Evolutionary conservation across 1,140 invertebrate species (phyloP), one percentile per base, ranked within the genome.

Genomic region (Plectus sambesii): DNA sequence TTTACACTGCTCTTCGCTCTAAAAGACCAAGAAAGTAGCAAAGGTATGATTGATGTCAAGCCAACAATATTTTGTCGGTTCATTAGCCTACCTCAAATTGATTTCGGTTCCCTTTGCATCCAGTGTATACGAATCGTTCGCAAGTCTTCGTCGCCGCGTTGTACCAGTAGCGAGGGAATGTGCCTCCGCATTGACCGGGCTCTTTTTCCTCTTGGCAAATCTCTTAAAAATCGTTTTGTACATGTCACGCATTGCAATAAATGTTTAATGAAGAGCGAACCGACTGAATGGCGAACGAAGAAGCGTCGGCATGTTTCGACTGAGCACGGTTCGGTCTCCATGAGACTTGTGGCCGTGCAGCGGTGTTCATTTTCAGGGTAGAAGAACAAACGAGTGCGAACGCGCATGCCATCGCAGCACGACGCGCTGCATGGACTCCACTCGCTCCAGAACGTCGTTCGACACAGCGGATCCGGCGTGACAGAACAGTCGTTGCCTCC

Each of bases 351-450:
- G 41, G 51, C 56, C 30, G 65, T 53, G 37, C 64, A 67, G 33
- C 60, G 61, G 3, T 67, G 55, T 41, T 67, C 63, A 39, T 67
- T 58, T 43, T 67, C 64, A 15, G 61, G 41, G 43, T 62, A 67
- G 47, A 58, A 67, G 50, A 67, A 69, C 3, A 67, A 55, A 19
- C 4, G 74, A 19, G 72, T 71, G 5, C 73, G 56, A 1, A 68
- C 60, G 35, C 76, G 73, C 3, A 78, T 62, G 0, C 84, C 83
- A 15, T 77, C 70, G 1, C 81, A 82, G 62, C 85, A 82, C 33
- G 80, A 75, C 4, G 78, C 77, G 53, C 82, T 80, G 69, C 85
- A 84, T 29, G 79, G 73, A 26, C 82, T 77, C 85, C 85, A 83
- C 47, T 84, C 79, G 9, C 79, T 76, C 83, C 86, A 89, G 56